Conservation (phyloP, 2,888 invertebrate species). For the Acronicta psi region DNA sequence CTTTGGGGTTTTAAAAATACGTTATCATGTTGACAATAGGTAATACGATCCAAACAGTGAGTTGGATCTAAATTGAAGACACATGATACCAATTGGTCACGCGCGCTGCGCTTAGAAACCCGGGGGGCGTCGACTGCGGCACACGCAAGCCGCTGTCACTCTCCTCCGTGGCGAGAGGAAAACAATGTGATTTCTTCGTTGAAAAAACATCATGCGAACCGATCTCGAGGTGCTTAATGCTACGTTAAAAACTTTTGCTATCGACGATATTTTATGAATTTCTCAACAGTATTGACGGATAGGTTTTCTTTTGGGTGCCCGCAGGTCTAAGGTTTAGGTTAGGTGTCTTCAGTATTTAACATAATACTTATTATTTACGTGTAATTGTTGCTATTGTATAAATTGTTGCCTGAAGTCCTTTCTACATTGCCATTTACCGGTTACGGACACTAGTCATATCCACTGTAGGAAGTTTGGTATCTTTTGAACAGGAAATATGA, state of each 20-base stretch:
- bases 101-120: constrained; percentile 79
- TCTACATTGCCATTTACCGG: too few relatives aligned
- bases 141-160: constrained; percentile 79
- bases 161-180: constrained; percentile 78
- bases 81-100: constrained; percentile 79
- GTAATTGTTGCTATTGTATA: too few relatives aligned
- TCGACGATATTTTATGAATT: constrained; percentile 31
- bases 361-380: too few relatives aligned
- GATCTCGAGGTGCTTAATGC: constrained; percentile 35
- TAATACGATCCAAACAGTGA: constrained; percentile 55
- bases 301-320: background rate
- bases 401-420: background rate
- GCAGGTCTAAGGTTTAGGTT: background rate
- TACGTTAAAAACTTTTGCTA: constrained; percentile 49
- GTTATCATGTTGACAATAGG: constrained; percentile 57
- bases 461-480: too few relatives aligned
- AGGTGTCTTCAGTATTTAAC: background rate
- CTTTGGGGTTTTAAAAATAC: constrained; percentile 35
- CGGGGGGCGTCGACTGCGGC: constrained; percentile 77
- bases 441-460: too few relatives aligned
- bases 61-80: constrained; percentile 71
- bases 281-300: background rate
- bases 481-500: too few relatives aligned
- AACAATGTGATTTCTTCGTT: constrained; percentile 80
- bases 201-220: constrained; percentile 64